Base-by-base conservation (phyloP, 2,888 invertebrate species). In the Euphydryas editha region DNA sequence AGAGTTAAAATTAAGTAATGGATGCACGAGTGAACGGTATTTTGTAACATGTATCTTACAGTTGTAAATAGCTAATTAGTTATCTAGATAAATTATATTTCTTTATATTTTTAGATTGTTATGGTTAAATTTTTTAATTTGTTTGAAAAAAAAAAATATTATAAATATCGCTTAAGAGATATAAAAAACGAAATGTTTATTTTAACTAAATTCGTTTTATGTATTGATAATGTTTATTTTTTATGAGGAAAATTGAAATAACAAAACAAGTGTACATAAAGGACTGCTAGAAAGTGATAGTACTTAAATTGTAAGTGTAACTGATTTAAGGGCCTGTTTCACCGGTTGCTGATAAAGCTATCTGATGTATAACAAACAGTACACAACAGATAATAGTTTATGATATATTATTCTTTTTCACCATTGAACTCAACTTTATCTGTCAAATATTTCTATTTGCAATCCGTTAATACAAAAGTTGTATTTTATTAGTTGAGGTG, bases 271-370 rank as follows among this genome's bases (percentile, higher is more conserved):
- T 69, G 63, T 58, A 69, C 59, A 69, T 69, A 67, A 63, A 73
- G 75, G 83, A 88, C 87, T 87, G 87, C 80, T 64, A 80, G 80
- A 83, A 80, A 87, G 87, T 89, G 88, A 88, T 89, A 87, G 88
- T 89, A 89, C 88, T 87, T 88, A 90, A 82, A 76, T 54, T 54
- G 82, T 88, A 88, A 81, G 76, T 73, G 79, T 76, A 54, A 57
- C 21, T 46, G 62, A 58, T 62, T 51, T 59, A 62, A 37, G n/a
- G n/a, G n/a, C n/a, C n/a, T n/a, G n/a, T n/a, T n/a, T n/a, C n/a
- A n/a, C n/a, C n/a, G n/a, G n/a, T n/a, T n/a, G n/a, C n/a, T n/a
- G n/a, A n/a, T n/a, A n/a, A n/a, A n/a, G n/a, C n/a, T n/a, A n/a
- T n/a, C n/a, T n/a, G n/a, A n/a, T n/a, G n/a, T n/a, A n/a, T n/a